phyloP scores from a whole-genome alignment of 2,888 invertebrate species.

The Ceraclea dissimilis region DNA sequence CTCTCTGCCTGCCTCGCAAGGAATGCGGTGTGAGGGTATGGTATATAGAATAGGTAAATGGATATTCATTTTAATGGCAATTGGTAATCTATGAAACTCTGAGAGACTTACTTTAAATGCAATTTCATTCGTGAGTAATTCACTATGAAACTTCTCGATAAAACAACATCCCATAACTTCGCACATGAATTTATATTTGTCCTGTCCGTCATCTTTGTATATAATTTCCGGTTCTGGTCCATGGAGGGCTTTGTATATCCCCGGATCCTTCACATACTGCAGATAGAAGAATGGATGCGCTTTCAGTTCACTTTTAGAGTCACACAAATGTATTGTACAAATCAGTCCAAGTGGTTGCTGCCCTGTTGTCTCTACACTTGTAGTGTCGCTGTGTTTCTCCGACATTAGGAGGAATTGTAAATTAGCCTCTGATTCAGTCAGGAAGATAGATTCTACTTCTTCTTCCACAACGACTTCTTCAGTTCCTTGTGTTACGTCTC shows the following conservation, averaged over 20 bases:
- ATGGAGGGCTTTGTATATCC: slow-evolving; percentile 11
- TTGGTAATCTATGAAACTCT: too few species aligned
- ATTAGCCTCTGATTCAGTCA: slow-evolving; percentile 1
- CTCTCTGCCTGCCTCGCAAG: too few species aligned
- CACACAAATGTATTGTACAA: slow-evolving; percentile 15
- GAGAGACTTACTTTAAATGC: slow-evolving; percentile 16
- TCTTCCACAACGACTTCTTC: not conserved
- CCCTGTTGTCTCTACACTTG: not conserved
- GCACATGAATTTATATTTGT: slow-evolving; percentile 15
- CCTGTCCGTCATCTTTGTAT: slow-evolving; percentile 8
- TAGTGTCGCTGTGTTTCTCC: not conserved
- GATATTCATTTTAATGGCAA: too few species aligned
- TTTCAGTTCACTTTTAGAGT: slow-evolving; percentile 9
- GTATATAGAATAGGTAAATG: too few species aligned
- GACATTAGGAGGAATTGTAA: not conserved
- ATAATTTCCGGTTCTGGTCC: slow-evolving; percentile 6
- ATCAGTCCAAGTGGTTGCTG: slow-evolving; percentile 1
- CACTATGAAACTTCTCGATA: slow-evolving; percentile 8
- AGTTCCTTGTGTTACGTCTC: not conserved
- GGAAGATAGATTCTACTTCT: slow-evolving; percentile 1
- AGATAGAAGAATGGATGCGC: slow-evolving; percentile 15
- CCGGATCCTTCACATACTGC: slow-evolving; percentile 12
- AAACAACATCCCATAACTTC: slow-evolving; percentile 4
- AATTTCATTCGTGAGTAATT: slow-evolving; percentile 6
- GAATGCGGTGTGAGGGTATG: too few species aligned